Percentiles rank a stretch among this genome's conserved stretches.
Conservation (phyloP, 1,140 invertebrate genomes). For the Drosophila insularis region DNA sequence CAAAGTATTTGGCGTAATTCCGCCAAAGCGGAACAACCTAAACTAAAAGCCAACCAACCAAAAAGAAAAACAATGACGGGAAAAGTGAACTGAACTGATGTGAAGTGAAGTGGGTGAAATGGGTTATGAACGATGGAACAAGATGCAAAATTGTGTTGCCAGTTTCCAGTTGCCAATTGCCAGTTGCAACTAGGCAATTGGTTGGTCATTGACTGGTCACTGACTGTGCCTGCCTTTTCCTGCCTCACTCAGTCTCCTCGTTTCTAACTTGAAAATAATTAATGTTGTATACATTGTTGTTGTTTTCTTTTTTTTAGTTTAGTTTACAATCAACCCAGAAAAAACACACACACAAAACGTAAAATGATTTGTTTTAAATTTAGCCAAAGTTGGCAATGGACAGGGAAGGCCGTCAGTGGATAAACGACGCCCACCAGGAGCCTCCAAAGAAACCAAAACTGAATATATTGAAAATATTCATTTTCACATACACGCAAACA, state of each 20-base stretch:
- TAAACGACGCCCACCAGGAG: slow-evolving; percentile 16
- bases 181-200: slow-evolving; percentile 48
- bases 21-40: slow-evolving; percentile 53
- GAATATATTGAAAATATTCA: slow-evolving; percentile 34
- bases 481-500: slow-evolving; percentile 30
- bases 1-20: slow-evolving; percentile 74
- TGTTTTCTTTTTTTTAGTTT: not conserved
- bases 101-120: slow-evolving; percentile 19
- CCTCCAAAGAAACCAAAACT: slow-evolving; percentile 5
- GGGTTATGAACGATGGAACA: not conserved
- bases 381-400: slow-evolving; percentile 30
- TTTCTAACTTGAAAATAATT: slow-evolving; percentile 46
- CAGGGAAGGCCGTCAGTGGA: slow-evolving; percentile 10
- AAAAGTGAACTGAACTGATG: too few relatives aligned
- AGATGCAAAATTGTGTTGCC: not conserved
- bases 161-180: slow-evolving; percentile 34
- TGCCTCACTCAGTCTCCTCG: too few relatives aligned
- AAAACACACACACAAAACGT: slow-evolving; percentile 7
- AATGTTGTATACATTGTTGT: slow-evolving; percentile 7
- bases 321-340: slow-evolving; percentile 15
- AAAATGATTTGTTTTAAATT: slow-evolving; percentile 42
- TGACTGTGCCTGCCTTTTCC: not conserved
- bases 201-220: slow-evolving; percentile 56
- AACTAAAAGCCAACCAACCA: slow-evolving; percentile 40
- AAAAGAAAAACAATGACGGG: slow-evolving; percentile 54